Conservation (phyloP, 2,888 invertebrate genomes). For the Rhopalosiphum nymphaeae region DNA sequence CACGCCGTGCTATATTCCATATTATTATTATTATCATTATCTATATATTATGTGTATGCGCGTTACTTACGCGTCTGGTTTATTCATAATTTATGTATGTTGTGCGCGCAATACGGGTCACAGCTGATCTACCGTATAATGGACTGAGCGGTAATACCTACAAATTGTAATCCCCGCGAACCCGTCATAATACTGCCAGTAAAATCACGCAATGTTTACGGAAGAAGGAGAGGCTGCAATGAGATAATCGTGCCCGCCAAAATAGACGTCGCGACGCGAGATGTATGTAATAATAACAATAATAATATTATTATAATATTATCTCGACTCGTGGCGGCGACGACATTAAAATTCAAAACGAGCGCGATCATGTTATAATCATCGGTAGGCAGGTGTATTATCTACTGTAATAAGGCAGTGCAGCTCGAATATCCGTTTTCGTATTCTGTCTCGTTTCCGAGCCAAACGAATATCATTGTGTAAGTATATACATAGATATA, state of each 20-base stretch:
- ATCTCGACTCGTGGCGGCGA: neutral
- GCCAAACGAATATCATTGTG: neutral
- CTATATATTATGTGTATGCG: neutral
- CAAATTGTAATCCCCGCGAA: neutral
- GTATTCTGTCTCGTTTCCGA: neutral
- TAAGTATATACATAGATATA: neutral
- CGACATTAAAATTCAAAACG: conserved; percentile 1
- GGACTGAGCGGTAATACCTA: neutral
- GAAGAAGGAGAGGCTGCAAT: neutral
- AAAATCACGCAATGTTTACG: neutral
- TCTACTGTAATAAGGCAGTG: neutral
- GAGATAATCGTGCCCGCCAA: neutral
- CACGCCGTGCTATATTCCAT: neutral
- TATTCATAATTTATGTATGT: neutral
- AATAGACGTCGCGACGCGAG: neutral
- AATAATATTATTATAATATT: neutral
- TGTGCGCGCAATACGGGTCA: neutral
- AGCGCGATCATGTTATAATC: neutral
- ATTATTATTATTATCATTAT: neutral
- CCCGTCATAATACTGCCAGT: neutral
- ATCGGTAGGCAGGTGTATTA: neutral
- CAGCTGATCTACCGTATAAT: neutral
- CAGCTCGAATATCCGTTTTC: neutral
- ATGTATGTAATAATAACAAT: neutral
- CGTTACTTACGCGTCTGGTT: neutral